These are phyloP conservation scores for Gorsachius goisagi DNA, from an alignment of 2,113 vertebrate genomes.

Conservation along the genomic window DNA sequence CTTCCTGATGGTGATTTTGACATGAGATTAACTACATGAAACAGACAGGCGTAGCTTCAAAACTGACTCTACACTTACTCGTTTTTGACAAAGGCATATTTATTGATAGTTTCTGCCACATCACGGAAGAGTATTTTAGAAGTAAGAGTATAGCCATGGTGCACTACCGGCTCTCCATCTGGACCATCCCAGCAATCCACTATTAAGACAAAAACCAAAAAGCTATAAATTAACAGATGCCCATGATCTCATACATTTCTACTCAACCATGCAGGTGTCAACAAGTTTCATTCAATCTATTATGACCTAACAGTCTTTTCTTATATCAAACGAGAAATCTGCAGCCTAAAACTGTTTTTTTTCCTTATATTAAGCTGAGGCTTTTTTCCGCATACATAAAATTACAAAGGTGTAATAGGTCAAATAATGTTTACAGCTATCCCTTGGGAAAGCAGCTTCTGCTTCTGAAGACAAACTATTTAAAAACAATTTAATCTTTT, in stretches of 20 bases:
- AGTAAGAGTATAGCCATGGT: slow-evolving; percentile 96
- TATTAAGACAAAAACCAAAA: slow-evolving; percentile 55
- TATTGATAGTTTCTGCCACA: slow-evolving; percentile 93
- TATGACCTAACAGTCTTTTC: not conserved
- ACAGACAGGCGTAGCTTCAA: not conserved
- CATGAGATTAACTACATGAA: not conserved
- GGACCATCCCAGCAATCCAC: slow-evolving; percentile 98
- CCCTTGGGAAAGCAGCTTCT: not conserved
- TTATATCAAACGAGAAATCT: not conserved
- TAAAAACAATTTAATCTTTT: not conserved
- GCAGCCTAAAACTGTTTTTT: not conserved
- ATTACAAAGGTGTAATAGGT: not conserved
- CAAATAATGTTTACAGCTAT: not conserved
- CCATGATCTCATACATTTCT: fast-evolving
- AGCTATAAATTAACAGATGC: not conserved
- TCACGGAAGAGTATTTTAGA: slow-evolving; percentile 95
- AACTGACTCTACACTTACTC: slow-evolving; percentile 77
- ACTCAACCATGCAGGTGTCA: not conserved
- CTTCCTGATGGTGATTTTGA: not conserved
- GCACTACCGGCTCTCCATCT: slow-evolving; percentile 94
- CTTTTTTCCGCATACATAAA: not conserved
- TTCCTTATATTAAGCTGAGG: not conserved
- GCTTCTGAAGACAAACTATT: not conserved
- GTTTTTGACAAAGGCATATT: slow-evolving; percentile 92
- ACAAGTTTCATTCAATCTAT: not conserved